These are phyloP conservation scores for Turritopsis rubra DNA, from an alignment of 30 jellyfish, hydroid and myxozoan genomes.

Conservation along the genomic window DNA sequence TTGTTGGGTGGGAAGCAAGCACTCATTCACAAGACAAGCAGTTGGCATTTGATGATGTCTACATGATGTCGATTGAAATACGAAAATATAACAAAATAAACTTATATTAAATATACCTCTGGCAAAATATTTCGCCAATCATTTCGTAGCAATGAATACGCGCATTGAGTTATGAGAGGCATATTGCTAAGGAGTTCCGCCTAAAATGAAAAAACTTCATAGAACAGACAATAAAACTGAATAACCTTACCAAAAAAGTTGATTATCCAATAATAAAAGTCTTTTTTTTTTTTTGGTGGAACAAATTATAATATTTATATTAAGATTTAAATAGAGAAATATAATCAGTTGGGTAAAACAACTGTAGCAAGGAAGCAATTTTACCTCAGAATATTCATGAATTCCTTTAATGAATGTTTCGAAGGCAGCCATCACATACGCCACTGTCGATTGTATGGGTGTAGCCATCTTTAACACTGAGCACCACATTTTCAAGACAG, in stretches of 20 bases:
- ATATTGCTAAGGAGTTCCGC: neutral
- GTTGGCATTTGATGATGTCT: neutral
- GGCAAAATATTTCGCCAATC: neutral
- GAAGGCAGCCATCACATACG: constrained; percentile 21
- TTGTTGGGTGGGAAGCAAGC: no score
- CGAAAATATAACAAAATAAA: neutral
- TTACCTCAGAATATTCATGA: constrained; percentile 2
- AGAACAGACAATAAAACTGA: no score
- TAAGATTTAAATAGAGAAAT: no score
- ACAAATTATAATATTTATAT: no score
- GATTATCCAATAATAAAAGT: no score
- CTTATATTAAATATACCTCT: neutral
- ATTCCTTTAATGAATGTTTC: neutral
- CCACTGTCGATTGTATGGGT: constrained; percentile 29
- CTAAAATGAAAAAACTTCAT: constrained; percentile 1
- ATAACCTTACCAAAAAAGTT: no score
- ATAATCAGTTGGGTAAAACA: no score
- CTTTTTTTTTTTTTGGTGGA: no score
- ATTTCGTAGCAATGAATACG: neutral
- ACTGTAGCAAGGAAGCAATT: no score
- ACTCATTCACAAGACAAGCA: neutral
- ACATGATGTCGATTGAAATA: no score
- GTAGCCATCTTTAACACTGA: constrained; percentile 14
- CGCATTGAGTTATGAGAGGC: neutral
- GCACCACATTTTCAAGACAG: constrained; percentile 23